Conservation (phyloP, 2,888 invertebrate genomes). For the Ornithoptera alexandrae region DNA sequence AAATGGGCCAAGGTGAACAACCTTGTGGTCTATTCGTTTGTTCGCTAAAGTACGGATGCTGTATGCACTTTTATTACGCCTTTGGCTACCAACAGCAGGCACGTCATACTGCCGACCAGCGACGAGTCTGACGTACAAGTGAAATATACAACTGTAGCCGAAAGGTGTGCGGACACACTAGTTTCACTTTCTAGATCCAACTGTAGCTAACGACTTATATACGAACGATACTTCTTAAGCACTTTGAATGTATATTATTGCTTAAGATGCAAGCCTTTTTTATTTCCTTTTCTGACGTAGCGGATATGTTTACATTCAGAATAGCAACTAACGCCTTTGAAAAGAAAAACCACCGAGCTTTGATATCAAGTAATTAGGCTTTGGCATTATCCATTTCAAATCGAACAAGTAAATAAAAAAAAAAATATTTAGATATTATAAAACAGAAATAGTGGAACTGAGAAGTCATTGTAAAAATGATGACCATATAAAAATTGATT, state of each 20-base stretch:
- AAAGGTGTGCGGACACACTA: not conserved
- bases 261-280: too few species aligned
- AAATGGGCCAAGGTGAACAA: conserved; percentile 24
- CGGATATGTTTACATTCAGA: too few species aligned
- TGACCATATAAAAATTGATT: too few species aligned
- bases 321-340: too few species aligned
- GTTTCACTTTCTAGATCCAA: not conserved
- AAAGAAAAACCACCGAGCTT: too few species aligned
- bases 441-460: too few species aligned
- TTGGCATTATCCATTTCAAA: too few species aligned
- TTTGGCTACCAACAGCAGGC: not conserved
- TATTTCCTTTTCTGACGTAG: too few species aligned
- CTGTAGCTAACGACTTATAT: not conserved
- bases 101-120: not conserved
- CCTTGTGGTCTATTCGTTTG: conserved; percentile 22
- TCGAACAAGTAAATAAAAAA: too few species aligned
- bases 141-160: not conserved
- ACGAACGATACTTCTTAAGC: not conserved
- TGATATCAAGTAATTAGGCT: too few species aligned
- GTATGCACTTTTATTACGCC: conserved; percentile 11
- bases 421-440: too few species aligned
- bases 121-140: not conserved
- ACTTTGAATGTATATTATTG: not conserved
- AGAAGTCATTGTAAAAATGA: too few species aligned
- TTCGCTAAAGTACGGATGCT: conserved; percentile 9